phyloP scores from a whole-genome alignment of 1,140 invertebrate genomes.

The Trichomalopsis sarcophagae region DNA sequence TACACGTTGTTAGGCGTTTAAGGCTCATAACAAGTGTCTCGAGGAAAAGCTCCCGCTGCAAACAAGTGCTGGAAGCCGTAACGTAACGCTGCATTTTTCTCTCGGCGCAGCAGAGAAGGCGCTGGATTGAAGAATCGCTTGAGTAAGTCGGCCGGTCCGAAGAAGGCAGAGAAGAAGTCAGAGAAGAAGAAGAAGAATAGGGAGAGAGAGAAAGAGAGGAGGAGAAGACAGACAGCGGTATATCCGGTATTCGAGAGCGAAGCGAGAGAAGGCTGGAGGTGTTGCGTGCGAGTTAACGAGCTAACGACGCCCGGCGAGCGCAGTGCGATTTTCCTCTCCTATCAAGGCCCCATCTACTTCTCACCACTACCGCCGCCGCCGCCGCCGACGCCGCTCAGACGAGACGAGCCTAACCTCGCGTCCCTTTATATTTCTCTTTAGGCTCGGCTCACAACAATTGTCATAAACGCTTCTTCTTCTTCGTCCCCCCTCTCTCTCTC shows the following conservation, averaged over 20 bases:
- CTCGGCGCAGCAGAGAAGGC: constrained; percentile 35
- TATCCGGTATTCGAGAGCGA: constrained; percentile 71
- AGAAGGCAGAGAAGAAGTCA: neutral
- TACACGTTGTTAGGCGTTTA: constrained; percentile 35
- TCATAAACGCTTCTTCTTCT: constrained; percentile 48
- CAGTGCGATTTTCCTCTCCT: constrained; percentile 75
- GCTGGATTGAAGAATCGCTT: constrained; percentile 62
- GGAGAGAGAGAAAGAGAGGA: constrained; percentile 47
- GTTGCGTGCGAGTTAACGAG: constrained; percentile 76
- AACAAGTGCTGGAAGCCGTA: neutral
- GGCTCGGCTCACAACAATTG: constrained; percentile 29
- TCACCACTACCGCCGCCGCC: constrained; percentile 61
- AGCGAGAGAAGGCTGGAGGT: constrained; percentile 65
- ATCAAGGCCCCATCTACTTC: constrained; percentile 74
- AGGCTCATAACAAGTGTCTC: constrained; percentile 37
- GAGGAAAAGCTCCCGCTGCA: neutral
- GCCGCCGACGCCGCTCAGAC: constrained; percentile 52
- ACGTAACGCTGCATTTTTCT: too few species aligned
- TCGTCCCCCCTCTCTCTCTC: constrained; percentile 15
- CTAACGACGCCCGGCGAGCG: constrained; percentile 71
- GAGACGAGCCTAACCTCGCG: constrained; percentile 57
- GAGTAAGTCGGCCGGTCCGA: constrained; percentile 44
- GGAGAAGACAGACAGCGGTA: constrained; percentile 65
- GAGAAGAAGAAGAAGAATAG: constrained; percentile 9
- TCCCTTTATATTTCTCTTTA: constrained; percentile 55